A percentile compares a stretch with the other conserved stretches of the same genome.
These are phyloP conservation scores for Rhineura floridana DNA, from an alignment of 2,113 vertebrate genomes.

Conservation along the genomic window DNA sequence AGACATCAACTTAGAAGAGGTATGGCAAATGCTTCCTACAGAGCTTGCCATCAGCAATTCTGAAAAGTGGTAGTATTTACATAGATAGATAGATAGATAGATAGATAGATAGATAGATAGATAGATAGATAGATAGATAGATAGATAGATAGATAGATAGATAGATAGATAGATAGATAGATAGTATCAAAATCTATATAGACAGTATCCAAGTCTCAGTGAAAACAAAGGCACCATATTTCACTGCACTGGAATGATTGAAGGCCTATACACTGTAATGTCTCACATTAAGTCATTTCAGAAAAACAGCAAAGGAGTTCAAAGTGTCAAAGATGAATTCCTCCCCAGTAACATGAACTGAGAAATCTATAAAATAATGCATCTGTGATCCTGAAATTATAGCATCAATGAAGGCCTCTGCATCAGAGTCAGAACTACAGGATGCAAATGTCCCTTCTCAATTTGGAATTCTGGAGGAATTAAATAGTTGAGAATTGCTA, in stretches of 20 bases:
- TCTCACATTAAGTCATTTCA: background rate
- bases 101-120: too few species aligned
- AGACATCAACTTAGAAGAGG: background rate
- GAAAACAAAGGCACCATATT: background rate
- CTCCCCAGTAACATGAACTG: background rate
- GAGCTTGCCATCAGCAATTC: too few species aligned
- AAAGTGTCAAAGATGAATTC: background rate
- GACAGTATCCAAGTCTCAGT: background rate
- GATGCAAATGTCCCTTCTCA: background rate
- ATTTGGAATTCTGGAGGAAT: background rate
- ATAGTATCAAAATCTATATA: too few species aligned
- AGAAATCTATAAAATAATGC: background rate
- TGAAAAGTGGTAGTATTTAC: too few species aligned
- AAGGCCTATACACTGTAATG: background rate
- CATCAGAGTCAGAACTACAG: background rate
- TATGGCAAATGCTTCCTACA: background rate
- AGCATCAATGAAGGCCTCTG: background rate
- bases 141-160: too few species aligned
- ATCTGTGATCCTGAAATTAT: background rate
- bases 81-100: too few species aligned
- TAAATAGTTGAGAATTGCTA: background rate
- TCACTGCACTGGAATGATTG: background rate
- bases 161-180: too few species aligned
- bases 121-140: too few species aligned
- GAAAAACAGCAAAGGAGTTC: background rate